phyloP scores from a whole-genome alignment of 2,113 vertebrate genomes.

The Menidia beryllina region DNA sequence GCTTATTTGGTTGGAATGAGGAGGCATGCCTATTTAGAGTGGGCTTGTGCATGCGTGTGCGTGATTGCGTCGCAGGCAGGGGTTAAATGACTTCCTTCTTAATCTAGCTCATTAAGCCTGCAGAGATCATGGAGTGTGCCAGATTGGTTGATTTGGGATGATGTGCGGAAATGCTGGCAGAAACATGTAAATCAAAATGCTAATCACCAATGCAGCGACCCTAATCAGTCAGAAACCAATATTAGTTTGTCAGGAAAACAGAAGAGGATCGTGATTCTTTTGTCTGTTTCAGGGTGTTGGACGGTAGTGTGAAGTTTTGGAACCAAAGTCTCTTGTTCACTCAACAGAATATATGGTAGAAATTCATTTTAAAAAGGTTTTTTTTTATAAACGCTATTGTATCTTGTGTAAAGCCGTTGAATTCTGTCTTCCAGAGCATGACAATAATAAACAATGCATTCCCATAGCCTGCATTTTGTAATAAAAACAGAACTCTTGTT shows the following conservation, averaged over 20 bases:
- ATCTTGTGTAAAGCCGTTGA: no score
- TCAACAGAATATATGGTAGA: no score
- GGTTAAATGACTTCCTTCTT: slow-evolving; percentile 75
- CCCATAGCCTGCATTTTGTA: no score
- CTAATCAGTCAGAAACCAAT: slow-evolving; percentile 71
- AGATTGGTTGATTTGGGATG: slow-evolving; percentile 72
- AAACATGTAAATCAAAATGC: slow-evolving; percentile 58
- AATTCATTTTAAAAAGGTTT: no score
- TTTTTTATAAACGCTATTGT: no score
- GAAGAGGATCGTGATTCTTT: slow-evolving; percentile 30
- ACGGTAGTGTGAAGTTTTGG: not conserved
- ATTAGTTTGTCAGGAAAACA: slow-evolving; percentile 52
- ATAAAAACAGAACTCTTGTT: no score
- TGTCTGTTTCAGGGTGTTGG: slow-evolving; percentile 12
- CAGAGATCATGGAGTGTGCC: slow-evolving; percentile 55
- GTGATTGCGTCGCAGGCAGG: slow-evolving; percentile 39
- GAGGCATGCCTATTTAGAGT: slow-evolving; percentile 33
- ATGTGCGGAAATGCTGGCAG: slow-evolving; percentile 70
- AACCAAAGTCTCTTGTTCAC: no score
- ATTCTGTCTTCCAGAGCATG: no score
- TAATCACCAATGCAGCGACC: slow-evolving; percentile 72
- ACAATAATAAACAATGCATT: no score
- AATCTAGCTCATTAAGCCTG: slow-evolving; percentile 77
- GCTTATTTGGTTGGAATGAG: slow-evolving; percentile 55
- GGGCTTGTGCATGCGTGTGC: slow-evolving; percentile 6